Percentiles rank a stretch among this genome's conserved stretches.
These are phyloP conservation scores for Eunapius fragilis DNA, from an alignment of 37 sponge, comb jelly and placozoan species.

Conservation along the genomic window DNA sequence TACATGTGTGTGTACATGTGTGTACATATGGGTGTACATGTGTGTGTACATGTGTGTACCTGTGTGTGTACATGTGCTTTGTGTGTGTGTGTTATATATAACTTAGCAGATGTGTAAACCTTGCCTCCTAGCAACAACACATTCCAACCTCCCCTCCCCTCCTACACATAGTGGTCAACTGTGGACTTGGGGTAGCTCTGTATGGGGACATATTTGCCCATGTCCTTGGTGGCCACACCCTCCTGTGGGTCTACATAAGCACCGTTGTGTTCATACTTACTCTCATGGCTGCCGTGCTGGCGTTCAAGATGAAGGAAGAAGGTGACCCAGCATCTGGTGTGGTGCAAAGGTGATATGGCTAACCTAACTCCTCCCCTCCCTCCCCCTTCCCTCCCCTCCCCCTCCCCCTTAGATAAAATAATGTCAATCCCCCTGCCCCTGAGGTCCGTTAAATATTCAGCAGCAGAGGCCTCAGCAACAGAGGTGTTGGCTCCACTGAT, in stretches of 20 bases:
- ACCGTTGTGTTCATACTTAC: background rate
- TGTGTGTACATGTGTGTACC: too few species aligned
- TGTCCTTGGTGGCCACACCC: background rate
- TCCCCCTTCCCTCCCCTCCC: too few species aligned
- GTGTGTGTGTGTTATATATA: too few species aligned
- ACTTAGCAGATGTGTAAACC: too few species aligned
- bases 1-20: too few species aligned
- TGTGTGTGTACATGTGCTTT: too few species aligned
- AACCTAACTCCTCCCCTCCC: too few species aligned
- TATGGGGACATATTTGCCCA: background rate
- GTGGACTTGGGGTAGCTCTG: conserved; percentile 6
- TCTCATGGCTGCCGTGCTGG: background rate
- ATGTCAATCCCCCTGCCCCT: background rate
- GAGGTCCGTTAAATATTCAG: background rate
- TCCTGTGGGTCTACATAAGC: background rate
- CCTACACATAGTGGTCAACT: background rate
- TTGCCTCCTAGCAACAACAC: too few species aligned
- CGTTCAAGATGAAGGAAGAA: background rate
- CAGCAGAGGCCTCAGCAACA: background rate
- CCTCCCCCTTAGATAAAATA: background rate
- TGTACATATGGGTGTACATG: too few species aligned
- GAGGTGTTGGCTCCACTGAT: background rate
- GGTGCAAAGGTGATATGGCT: background rate
- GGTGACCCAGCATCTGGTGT: background rate
- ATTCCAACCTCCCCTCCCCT: background rate